Evolutionary conservation across 1,140 invertebrate genomes (phyloP).

Genomic region (Octopus bimaculoides): DNA sequence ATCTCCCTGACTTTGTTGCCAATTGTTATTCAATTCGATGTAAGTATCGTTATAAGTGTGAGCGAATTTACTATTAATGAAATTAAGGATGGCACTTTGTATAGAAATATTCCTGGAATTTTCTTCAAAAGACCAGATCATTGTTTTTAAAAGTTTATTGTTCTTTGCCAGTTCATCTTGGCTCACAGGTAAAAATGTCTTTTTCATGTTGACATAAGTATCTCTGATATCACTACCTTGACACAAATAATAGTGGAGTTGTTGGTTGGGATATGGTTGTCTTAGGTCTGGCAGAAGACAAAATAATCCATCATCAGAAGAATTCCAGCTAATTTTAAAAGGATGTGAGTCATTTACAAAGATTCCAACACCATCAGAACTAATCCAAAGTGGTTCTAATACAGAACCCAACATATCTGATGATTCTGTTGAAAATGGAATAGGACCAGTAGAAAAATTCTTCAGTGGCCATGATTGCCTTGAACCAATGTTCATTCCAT

Average conservation of each 20-base stretch:
- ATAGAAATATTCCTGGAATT: conserved; percentile 20
- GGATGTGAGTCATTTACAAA: conserved; percentile 43
- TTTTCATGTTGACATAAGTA: background rate
- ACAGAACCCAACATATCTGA: conserved; percentile 35
- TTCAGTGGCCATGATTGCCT: conserved; percentile 31
- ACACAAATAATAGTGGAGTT: conserved; percentile 44
- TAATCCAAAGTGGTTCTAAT: conserved; percentile 53
- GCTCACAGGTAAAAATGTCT: background rate
- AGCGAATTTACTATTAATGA: conserved; percentile 59
- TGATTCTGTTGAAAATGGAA: conserved; percentile 12
- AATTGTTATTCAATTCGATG: conserved; percentile 85
- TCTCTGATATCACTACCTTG: conserved; percentile 30
- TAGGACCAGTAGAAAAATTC: conserved; percentile 30
- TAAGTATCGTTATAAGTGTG: conserved; percentile 61
- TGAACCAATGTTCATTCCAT: conserved; percentile 39
- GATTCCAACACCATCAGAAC: conserved; percentile 45
- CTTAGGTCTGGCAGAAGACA: conserved; percentile 28
- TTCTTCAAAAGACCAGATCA: conserved; percentile 35
- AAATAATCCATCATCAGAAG: conserved; percentile 19
- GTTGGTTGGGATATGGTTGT: background rate
- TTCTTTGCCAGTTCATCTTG: conserved; percentile 9
- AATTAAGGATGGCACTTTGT: conserved; percentile 20
- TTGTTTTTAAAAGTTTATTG: conserved; percentile 18
- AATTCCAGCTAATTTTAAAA: conserved; percentile 44
- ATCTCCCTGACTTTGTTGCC: conserved; percentile 85